Base-by-base conservation (phyloP, 2,113 vertebrate genomes). In the Scartelaos histophorus region DNA sequence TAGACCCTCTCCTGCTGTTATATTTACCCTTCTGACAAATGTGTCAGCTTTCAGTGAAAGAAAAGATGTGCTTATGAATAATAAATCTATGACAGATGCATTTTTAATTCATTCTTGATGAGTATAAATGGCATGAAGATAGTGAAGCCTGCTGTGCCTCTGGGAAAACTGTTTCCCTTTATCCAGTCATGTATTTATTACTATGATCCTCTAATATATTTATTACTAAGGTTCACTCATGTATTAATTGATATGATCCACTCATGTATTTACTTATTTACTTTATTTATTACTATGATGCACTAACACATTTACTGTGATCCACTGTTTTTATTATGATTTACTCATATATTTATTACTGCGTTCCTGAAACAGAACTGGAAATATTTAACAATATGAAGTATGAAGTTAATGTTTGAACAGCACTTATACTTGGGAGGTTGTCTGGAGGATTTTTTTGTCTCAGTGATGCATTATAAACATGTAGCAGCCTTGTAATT, bases 101-200 rank as follows among this genome's bases (percentile, higher is more conserved):
- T 93, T 92, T 90, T 90, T 91, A 89, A 93, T 91, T 90, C 81
- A 90, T 87, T 91, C 82, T 90, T 85, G 69, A 74, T 34, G 74
- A 90, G 86, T 91, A 86, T 88, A 92, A 91, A 91, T 85, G 85
- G 87, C 89, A 90, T 88, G 85, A 85, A 85, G 88, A 89, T 85
- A 74, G 83, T 74, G 79, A 82, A 71, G 75, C 85, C 80, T 83
- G 78, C 69, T 70, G 57, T 2, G 67, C 73, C 74, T 75, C 81
- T 74, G 34, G 5, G 83, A 87, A 85, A 61, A 67, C 2, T 11
- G 80, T 81, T 80, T 86, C 76, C 80, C 92, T 88, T 91, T 71
- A 90, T 90, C 84, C 83, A 34, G 81, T 29, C 38, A 43, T 29
- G 81, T 82, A 87, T 91, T 89, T 92, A 91, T 87, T 84, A 85